A percentile compares a stretch with the other conserved stretches of the same genome.
Conservation (phyloP, 1,140 invertebrate species). For the Drosophila kikkawai region DNA sequence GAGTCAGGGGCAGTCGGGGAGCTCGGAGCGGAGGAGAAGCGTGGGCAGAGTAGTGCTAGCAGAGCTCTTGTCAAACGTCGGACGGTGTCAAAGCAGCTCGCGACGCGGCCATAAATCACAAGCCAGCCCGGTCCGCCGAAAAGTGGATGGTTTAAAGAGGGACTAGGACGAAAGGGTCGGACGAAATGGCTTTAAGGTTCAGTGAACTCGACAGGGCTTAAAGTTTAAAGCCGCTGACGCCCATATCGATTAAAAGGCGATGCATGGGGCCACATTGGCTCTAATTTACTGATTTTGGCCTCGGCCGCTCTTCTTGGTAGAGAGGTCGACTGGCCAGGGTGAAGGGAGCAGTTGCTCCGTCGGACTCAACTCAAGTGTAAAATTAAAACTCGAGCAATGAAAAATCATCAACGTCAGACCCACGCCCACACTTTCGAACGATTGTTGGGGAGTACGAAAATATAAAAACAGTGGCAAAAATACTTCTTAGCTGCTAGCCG, state of each 20-base stretch:
- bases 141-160: conserved; percentile 32
- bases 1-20: neutral
- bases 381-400: conserved; percentile 85
- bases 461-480: conserved; percentile 65
- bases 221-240: conserved; percentile 18
- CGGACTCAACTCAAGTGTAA: conserved; percentile 83
- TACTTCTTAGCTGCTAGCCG: conserved; percentile 43
- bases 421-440: conserved; percentile 37
- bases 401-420: conserved; percentile 83
- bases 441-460: conserved; percentile 28
- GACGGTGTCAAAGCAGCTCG: conserved; percentile 76
- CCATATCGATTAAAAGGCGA: conserved; percentile 30
- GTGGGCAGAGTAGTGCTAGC: conserved; percentile 19
- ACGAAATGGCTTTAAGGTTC: conserved; percentile 52
- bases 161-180: neutral
- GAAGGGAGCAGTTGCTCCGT: conserved; percentile 33
- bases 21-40: neutral
- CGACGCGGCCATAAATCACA: conserved; percentile 77
- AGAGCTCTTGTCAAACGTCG: conserved; percentile 80
- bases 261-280: conserved; percentile 15
- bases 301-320: neutral
- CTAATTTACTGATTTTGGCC: conserved; percentile 46
- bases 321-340: neutral
- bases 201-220: conserved; percentile 42
- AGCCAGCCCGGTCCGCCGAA: conserved; percentile 37